Evolutionary conservation across 2,888 invertebrate genomes (phyloP).

Genomic region (Eremobia ochroleuca): DNA sequence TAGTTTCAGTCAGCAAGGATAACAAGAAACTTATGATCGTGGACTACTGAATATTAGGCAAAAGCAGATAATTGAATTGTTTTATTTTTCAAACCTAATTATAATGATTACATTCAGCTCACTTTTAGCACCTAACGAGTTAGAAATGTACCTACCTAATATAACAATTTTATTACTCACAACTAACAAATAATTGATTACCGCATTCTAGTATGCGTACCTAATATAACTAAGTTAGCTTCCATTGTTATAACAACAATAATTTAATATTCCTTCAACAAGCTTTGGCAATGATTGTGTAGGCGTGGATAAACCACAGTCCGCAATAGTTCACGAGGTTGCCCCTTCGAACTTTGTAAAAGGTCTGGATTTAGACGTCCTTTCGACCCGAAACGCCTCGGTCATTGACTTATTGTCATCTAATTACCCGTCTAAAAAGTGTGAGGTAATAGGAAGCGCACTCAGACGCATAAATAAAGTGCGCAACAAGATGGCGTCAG

Average conservation of each 20-base stretch:
- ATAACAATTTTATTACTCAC: neutral
- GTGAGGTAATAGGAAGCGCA: constrained; percentile 67
- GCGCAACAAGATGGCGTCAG: constrained; percentile 84
- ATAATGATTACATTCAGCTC: neutral
- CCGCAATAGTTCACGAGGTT: constrained; percentile 45
- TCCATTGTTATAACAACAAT: constrained; percentile 35
- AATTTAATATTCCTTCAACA: constrained; percentile 46
- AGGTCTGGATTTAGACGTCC: constrained; percentile 11
- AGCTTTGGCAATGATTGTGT: constrained; percentile 33
- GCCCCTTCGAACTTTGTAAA: constrained; percentile 23
- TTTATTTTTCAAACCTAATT: neutral
- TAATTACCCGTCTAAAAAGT: constrained; percentile 31
- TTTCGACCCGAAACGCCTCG: constrained; percentile 6
- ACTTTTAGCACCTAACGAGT: neutral
- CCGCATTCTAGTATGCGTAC: neutral
- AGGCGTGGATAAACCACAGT: constrained; percentile 38
- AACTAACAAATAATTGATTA: constrained; percentile 13
- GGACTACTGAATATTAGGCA: neutral
- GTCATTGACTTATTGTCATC: constrained; percentile 1
- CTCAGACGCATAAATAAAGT: constrained; percentile 85
- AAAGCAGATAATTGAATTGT: neutral
- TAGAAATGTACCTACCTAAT: neutral
- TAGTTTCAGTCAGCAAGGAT: neutral
- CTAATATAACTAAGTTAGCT: constrained; percentile 22
- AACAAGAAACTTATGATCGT: neutral